Evolutionary conservation across 2,113 vertebrate species (phyloP).

Genomic region (Epinephelus cyanopodus): DNA sequence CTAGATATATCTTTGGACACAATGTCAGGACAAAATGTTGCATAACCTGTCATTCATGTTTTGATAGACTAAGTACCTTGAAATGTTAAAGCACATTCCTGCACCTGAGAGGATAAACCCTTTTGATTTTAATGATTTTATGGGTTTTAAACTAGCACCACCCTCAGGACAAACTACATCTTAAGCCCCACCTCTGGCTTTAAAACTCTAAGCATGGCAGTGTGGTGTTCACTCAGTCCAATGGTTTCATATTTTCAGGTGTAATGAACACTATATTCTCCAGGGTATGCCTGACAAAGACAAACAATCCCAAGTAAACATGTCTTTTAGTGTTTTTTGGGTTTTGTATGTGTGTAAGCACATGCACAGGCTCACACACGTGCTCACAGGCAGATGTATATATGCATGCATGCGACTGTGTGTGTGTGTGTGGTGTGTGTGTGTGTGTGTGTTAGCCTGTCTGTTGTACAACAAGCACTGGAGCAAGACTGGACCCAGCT

Average conservation of each 20-base stretch:
- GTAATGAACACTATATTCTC: slow-evolving; percentile 43
- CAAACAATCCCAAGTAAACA: slow-evolving; percentile 47
- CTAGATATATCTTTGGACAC: background rate
- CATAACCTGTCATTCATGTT: background rate
- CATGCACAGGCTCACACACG: slow-evolving; percentile 22
- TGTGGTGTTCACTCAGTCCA: slow-evolving; percentile 17
- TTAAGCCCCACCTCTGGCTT: background rate
- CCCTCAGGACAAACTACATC: background rate
- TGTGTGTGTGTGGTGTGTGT: slow-evolving; percentile 40
- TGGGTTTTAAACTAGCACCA: background rate
- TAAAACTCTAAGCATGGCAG: slow-evolving; percentile 1
- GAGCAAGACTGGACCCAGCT: slow-evolving; percentile 87
- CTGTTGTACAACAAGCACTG: slow-evolving; percentile 85
- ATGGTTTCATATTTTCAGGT: slow-evolving; percentile 51
- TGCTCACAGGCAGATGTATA: slow-evolving; percentile 17
- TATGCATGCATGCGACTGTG: slow-evolving; percentile 47
- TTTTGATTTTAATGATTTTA: background rate
- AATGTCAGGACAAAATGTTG: background rate
- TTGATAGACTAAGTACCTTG: background rate
- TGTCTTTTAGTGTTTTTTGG: slow-evolving; percentile 46
- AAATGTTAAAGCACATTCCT: slow-evolving; percentile 4
- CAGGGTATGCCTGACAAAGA: slow-evolving; percentile 27
- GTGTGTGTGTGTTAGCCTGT: slow-evolving; percentile 63
- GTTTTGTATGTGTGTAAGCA: slow-evolving; percentile 52
- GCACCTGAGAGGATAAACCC: background rate